Evolutionary conservation across 2,888 invertebrate genomes (phyloP), one percentile per base, ranked within the genome.

Genomic region (Exephanes ischioxanthus): DNA sequence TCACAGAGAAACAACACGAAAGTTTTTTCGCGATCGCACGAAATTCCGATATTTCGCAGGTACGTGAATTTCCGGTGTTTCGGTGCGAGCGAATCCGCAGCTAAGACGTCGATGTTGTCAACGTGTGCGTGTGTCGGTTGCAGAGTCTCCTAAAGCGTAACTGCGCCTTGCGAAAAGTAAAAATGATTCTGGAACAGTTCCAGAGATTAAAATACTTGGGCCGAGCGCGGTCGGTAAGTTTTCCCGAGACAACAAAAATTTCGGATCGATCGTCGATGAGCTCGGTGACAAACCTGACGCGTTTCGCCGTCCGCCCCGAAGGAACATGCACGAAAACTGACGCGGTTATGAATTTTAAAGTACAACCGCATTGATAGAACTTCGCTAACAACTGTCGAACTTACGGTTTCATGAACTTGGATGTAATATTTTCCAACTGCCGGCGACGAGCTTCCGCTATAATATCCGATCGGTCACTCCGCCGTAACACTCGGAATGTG

Each of bases 261-360:
- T 11, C 41, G 2, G 45, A n/a, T 51, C 33, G 22, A 19, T 45
- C 14, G 30, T 48, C 48, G 53, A 53, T 22, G n/a, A 30, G 19
- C 26, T 58, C n/a, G n/a, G 14, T 37, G 71, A 53, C 48, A 37
- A 71, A 71, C 30, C 30, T 33, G 16, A 9, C n/a, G 6, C n/a
- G 30, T 19, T 5, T n/a, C 37, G 16, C 58, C 26, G 11, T 26
- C 19, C 11, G 14, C 22, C 7, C 58, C 14, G 14, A 41, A 22
- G 11, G 22, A 55, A 58, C 22, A 19, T 72, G 37, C 37, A 37
- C 37, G 1, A 70, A 51, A 16, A 7, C 30, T n/a, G 37, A 14
- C 19, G 33, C 30, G 66, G 30, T 41, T 73, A 66, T 45, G 55
- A 45, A 80, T 41, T 80, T 55, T 45, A 73, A 30, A 55, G 67